Evolutionary conservation across 2,113 vertebrate species (phyloP).

Genomic region (Pseudorectes ferrugineus): DNA sequence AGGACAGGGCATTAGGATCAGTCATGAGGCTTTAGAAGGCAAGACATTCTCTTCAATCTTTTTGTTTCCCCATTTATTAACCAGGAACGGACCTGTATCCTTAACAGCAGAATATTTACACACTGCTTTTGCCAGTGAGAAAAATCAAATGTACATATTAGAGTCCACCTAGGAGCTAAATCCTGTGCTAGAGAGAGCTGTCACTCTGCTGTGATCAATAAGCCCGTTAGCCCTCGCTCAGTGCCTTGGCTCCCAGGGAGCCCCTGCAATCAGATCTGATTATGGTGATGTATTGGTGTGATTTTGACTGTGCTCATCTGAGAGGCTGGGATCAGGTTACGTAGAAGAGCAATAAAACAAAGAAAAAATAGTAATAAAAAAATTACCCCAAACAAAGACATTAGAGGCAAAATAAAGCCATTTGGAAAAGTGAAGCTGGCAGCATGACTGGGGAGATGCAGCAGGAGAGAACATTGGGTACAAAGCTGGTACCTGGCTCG

Average conservation of each 20-base stretch:
- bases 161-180: not conserved
- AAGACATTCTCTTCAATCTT: not conserved
- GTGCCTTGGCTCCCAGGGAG: not conserved
- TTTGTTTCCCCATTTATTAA: not conserved
- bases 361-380: not conserved
- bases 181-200: not conserved
- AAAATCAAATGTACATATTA: not conserved
- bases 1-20: slow-evolving; percentile 19
- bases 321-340: not conserved
- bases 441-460: not conserved
- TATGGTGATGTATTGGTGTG: not conserved
- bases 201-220: not conserved
- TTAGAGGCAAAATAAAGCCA: not conserved
- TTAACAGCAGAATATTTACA: not conserved
- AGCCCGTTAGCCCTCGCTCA: accelerated
- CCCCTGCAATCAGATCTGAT: not conserved
- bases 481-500: not conserved
- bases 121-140: not conserved
- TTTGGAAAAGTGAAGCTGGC: not conserved
- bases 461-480: not conserved
- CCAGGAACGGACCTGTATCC: not conserved
- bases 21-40: not conserved
- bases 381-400: not conserved
- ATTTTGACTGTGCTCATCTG: not conserved
- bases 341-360: not conserved